phyloP scores from a whole-genome alignment of 2,888 invertebrate species.

The Aproaerema taeniolella region DNA sequence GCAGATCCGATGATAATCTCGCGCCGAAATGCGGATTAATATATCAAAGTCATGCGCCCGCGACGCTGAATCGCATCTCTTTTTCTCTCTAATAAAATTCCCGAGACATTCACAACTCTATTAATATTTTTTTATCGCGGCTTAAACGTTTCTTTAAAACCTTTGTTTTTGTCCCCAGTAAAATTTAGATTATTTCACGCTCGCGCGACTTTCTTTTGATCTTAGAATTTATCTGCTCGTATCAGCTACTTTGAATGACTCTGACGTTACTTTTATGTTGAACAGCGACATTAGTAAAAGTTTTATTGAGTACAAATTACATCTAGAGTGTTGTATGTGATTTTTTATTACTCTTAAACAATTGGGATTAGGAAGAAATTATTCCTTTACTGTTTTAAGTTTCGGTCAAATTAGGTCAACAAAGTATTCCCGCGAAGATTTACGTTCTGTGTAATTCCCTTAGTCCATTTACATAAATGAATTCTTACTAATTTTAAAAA shows the following conservation, averaged over 20 bases:
- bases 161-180: conserved; percentile 57
- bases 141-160: conserved; percentile 47
- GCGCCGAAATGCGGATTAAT: conserved; percentile 54
- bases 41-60: conserved; percentile 56
- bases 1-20: conserved; percentile 56
- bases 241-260: conserved; percentile 1
- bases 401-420: too few species aligned
- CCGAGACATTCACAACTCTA: conserved; percentile 43
- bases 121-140: conserved; percentile 62
- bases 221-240: conserved; percentile 17
- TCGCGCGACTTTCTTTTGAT: conserved; percentile 37
- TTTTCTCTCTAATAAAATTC: conserved; percentile 31
- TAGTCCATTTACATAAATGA: too few species aligned
- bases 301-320: conserved; percentile 30
- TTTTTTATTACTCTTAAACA: conserved; percentile 36
- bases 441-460: too few species aligned
- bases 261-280: conserved; percentile 11
- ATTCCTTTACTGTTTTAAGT: conserved; percentile 45
- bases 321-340: conserved; percentile 19
- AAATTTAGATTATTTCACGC: conserved; percentile 44
- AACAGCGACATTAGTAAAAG: conserved; percentile 23
- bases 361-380: conserved; percentile 29
- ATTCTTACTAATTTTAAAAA: too few species aligned
- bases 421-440: too few species aligned
- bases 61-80: conserved; percentile 24